phyloP scores from a whole-genome alignment of 1,140 invertebrate species.

The Drosophila kurseongensis region DNA sequence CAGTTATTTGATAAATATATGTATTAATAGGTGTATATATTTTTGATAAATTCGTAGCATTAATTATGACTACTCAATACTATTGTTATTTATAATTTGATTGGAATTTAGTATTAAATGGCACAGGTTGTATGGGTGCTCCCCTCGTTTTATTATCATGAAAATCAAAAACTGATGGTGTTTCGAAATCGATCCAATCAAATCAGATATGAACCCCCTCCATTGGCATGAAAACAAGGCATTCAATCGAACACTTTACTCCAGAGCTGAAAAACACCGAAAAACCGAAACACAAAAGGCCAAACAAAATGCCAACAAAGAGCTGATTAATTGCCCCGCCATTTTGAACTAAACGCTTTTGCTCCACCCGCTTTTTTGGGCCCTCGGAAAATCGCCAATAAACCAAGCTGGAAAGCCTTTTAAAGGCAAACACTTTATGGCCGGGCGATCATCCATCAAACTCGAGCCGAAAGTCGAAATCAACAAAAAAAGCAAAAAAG shows the following conservation, averaged over 20 bases:
- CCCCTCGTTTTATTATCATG: too few species aligned
- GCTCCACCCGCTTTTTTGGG: conserved; percentile 4
- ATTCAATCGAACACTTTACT: conserved; percentile 31
- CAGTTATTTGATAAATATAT: too few species aligned
- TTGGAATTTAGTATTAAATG: too few species aligned
- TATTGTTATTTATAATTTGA: too few species aligned
- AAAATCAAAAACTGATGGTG: too few species aligned
- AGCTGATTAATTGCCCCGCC: conserved; percentile 39
- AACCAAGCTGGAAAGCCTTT: conserved; percentile 30
- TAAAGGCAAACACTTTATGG: conserved; percentile 58
- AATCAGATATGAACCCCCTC: neutral
- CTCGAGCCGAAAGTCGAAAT: neutral
- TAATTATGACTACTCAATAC: too few species aligned
- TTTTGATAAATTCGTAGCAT: too few species aligned
- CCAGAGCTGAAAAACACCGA: conserved; percentile 4
- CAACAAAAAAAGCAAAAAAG: neutral
- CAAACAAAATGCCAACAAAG: conserved; percentile 23
- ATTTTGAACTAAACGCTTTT: conserved; percentile 26
- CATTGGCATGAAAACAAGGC: conserved; percentile 2
- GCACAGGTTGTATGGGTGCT: too few species aligned
- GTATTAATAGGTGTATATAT: too few species aligned
- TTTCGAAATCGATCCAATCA: neutral
- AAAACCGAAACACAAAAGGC: conserved; percentile 11
- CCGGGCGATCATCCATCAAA: conserved; percentile 62
- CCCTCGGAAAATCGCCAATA: conserved; percentile 21